Base-by-base conservation (phyloP, 2,113 vertebrate species). In the Leucosticte australis region DNA sequence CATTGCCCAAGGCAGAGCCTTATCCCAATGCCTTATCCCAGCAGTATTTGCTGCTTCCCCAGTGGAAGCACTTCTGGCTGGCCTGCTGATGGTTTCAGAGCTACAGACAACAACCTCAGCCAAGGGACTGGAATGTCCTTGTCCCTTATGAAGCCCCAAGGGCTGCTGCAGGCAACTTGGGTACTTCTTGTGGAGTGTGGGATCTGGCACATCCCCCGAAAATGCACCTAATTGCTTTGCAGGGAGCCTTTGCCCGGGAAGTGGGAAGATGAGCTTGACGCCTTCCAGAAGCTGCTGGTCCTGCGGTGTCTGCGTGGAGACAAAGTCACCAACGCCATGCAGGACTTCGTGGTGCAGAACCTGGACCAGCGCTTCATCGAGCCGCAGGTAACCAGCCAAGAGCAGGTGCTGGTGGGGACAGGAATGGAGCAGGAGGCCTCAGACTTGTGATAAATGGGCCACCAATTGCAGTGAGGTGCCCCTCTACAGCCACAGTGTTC, bases 221-320 rank as follows among this genome's bases (percentile, higher is more conserved):
- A 65, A 82, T 22, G 26, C 15, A 26, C 76, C 24, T 82, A 44
- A 55, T 87, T 80, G 35, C 91, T 56, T 97, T 97, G 31, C 86
- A 99, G 99, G 92, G 97, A 98, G 87, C 70, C 91, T 13, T 96
- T 99, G 71, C 99, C 99, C 0, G 98, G 98, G 41, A 97, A 97
- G 28, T 99, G 98, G 98, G 83, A 98, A 31, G 42, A 52, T 37
- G 67, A 87, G 37, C 96, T 99, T 79, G 98, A 99, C 93, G 96
- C 98, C 28, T 99, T 99, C 97, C 99, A 99, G 97, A 99, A 98
- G 97, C 95, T 99, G 74, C 95, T 99, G 88, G 93, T 99, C 52
- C 98, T 99, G 78, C 98, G 98, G 59, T 99, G 99, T 80, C 97
- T 99, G 63, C 98, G 98, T 42, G 97, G 98, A 28, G 99, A 99